Conservation (phyloP, 2,888 invertebrate genomes). For the Caenorhabditis sp. region DNA sequence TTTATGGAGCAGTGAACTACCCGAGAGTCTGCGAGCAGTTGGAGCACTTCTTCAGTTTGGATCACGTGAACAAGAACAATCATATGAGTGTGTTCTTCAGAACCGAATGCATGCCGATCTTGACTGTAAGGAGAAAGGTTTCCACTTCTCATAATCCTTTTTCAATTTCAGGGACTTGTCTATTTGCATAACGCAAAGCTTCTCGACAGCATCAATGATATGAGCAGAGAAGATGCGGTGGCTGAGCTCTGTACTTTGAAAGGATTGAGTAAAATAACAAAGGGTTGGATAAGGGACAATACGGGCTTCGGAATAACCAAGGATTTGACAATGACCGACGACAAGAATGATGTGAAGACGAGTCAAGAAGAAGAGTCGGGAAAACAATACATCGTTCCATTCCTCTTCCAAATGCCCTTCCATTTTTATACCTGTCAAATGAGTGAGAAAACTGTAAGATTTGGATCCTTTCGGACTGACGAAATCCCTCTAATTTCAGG, state of each 20-base stretch:
- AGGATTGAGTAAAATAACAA: too few species aligned
- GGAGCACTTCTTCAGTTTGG: conserved; percentile 48
- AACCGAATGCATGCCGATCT: conserved; percentile 29
- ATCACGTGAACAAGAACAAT: conserved; percentile 14
- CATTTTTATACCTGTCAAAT: neutral
- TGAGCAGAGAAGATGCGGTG: neutral
- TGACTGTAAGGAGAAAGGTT: conserved; percentile 21
- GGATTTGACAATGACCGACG: conserved; percentile 6
- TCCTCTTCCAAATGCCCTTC: conserved; percentile 35
- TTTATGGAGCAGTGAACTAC: too few species aligned
- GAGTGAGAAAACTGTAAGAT: neutral
- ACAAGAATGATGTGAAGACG: conserved; percentile 2
- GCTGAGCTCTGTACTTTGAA: too few species aligned
- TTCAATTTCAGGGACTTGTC: conserved; percentile 45
- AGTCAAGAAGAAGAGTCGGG: neutral
- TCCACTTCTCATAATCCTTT: neutral
- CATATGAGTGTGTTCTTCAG: conserved; percentile 34
- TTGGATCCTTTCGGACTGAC: neutral
- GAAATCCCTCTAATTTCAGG: conserved; percentile 11
- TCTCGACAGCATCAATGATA: neutral
- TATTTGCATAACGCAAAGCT: conserved; percentile 4
- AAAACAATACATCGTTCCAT: conserved; percentile 11
- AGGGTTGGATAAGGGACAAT: too few species aligned
- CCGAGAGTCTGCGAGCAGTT: conserved; percentile 23
- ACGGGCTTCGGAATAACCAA: too few species aligned